A percentile compares a stretch with the other conserved stretches of the same genome.
phyloP scores from a whole-genome alignment of 1,140 invertebrate genomes.

The Melanaphis sacchari region DNA sequence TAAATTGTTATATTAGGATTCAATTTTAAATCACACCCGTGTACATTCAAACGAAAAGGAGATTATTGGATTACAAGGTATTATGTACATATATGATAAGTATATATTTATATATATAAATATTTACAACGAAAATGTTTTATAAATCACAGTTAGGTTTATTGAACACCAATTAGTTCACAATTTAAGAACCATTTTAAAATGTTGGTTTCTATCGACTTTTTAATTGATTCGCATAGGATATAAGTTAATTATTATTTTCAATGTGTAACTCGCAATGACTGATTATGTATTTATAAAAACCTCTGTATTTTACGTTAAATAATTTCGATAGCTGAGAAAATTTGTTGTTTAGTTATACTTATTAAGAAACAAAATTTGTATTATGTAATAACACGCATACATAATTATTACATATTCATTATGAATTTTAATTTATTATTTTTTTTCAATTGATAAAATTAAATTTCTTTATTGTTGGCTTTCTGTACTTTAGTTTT shows the following conservation, averaged over 20 bases:
- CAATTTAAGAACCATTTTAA: not conserved
- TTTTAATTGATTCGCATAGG: not conserved
- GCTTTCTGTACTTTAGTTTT: not conserved
- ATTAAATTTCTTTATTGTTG: not conserved
- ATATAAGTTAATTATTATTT: constrained; percentile 11
- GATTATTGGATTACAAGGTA: constrained; percentile 9
- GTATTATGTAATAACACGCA: not conserved
- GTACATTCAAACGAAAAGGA: not conserved
- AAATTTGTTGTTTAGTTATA: constrained; percentile 35
- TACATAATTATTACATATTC: not conserved
- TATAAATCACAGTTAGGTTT: constrained; percentile 37
- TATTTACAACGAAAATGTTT: constrained; percentile 16
- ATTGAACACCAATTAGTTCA: constrained; percentile 29
- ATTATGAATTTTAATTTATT: not conserved
- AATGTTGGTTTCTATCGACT: not conserved
- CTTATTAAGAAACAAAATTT: not conserved
- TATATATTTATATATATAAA: not conserved
- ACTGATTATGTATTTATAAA: constrained; percentile 49
- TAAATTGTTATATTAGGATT: not conserved
- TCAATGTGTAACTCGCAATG: constrained; percentile 38
- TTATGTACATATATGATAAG: not conserved
- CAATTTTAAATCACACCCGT: not conserved
- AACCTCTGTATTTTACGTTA: constrained; percentile 39
- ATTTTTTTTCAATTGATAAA: not conserved
- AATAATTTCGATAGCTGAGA: not conserved